phyloP scores from a whole-genome alignment of 2,797 vertebrate species.

The Sebastes oblongus region DNA sequence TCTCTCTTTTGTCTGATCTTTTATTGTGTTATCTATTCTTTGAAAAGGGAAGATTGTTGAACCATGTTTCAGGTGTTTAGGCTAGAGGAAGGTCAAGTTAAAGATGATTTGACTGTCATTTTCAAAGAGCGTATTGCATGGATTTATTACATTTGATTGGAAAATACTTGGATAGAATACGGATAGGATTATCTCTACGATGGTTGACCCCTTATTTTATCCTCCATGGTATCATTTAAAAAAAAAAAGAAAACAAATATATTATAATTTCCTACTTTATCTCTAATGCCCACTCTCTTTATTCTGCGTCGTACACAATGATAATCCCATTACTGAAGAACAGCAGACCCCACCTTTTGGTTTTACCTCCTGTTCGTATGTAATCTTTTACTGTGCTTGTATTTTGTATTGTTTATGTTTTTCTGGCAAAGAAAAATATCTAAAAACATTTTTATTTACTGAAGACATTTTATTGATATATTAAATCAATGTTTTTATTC shows the following conservation, averaged over 20 bases:
- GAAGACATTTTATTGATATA: conserved; percentile 38
- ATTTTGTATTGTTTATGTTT: conserved; percentile 70
- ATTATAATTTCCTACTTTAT: background rate
- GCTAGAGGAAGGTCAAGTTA: conserved; percentile 8
- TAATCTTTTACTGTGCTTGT: conserved; percentile 54
- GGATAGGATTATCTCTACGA: conserved; percentile 39
- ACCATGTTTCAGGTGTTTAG: conserved; percentile 31
- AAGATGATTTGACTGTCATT: conserved; percentile 26
- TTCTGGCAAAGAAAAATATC: conserved; percentile 39
- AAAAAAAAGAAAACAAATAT: background rate
- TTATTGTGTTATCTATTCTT: conserved; percentile 38
- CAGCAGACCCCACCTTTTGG: conserved; percentile 29
- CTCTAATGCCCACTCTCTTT: conserved; percentile 12
- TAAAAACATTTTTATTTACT: conserved; percentile 54
- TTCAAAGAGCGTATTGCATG: conserved; percentile 7
- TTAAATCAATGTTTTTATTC: conserved; percentile 53
- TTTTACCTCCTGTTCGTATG: conserved; percentile 30
- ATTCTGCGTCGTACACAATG: conserved; percentile 23
- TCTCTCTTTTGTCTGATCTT: conserved; percentile 31
- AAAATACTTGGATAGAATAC: conserved; percentile 6
- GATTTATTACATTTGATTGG: conserved; percentile 37
- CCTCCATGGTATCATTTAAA: conserved; percentile 37
- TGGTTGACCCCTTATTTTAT: conserved; percentile 34
- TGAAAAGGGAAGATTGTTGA: conserved; percentile 40
- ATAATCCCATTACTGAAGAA: conserved; percentile 13